phyloP scores from a whole-genome alignment of 2,113 vertebrate species.

The Carettochelys insculpta region DNA sequence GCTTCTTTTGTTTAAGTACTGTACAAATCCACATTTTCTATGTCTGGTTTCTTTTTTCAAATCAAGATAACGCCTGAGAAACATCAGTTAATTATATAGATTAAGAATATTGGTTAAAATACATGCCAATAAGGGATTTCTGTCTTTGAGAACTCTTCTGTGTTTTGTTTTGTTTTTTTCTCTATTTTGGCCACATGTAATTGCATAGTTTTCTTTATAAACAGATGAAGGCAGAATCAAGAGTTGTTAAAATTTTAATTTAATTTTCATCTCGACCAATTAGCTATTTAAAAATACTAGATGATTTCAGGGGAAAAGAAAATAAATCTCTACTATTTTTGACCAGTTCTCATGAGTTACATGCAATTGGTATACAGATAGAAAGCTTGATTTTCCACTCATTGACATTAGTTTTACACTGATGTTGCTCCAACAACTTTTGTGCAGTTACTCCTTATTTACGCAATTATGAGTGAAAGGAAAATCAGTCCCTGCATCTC shows the following conservation, averaged over 20 bases:
- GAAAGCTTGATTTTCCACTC: not conserved
- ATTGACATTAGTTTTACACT: not conserved
- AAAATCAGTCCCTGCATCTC: slow-evolving; percentile 2
- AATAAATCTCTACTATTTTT: slow-evolving; percentile 32
- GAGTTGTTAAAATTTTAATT: not conserved
- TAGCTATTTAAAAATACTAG: not conserved
- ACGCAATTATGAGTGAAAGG: not conserved
- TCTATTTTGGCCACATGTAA: not conserved
- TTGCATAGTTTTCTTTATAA: not conserved
- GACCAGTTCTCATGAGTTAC: slow-evolving; percentile 47
- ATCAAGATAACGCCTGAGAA: not conserved
- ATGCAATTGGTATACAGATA: slow-evolving; percentile 39
- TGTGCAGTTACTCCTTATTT: slow-evolving; percentile 23
- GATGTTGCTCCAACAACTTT: slow-evolving; percentile 24
- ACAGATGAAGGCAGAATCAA: not conserved
- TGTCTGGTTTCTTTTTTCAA: not conserved
- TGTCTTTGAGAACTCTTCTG: not conserved
- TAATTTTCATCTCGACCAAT: slow-evolving; percentile 32
- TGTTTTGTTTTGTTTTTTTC: not conserved
- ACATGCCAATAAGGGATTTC: not conserved
- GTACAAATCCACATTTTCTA: not conserved
- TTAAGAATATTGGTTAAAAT: not conserved
- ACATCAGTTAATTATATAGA: not conserved
- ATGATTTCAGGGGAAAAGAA: slow-evolving; percentile 8
- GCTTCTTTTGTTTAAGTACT: not conserved